These are phyloP conservation scores for Schizaphis graminum DNA, from an alignment of 2,888 invertebrate genomes.

Conservation along the genomic window DNA sequence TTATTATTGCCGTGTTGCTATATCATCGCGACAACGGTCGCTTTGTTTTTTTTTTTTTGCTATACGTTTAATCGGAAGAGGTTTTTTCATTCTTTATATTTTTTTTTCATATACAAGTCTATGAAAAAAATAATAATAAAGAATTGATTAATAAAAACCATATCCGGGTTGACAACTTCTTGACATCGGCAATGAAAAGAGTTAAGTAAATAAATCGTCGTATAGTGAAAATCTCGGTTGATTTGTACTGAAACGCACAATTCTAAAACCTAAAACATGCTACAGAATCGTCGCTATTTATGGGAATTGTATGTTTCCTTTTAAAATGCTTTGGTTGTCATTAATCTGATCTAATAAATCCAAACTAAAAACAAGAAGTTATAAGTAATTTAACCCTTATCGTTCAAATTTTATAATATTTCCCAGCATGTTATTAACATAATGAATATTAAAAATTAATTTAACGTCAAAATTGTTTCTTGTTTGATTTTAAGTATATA, in stretches of 20 bases:
- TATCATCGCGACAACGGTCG: constrained; percentile 62
- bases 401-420: background rate
- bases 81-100: constrained; percentile 36
- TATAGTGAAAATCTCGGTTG: constrained; percentile 39
- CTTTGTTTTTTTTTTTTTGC: constrained; percentile 57
- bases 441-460: background rate
- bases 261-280: background rate
- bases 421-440: background rate
- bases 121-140: constrained; percentile 35
- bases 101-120: constrained; percentile 26
- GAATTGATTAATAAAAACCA: constrained; percentile 63
- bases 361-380: constrained; percentile 10
- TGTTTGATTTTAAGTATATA: background rate
- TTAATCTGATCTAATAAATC: constrained; percentile 4
- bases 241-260: constrained; percentile 46
- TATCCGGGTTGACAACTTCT: constrained; percentile 64
- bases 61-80: constrained; percentile 44
- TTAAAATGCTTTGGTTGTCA: constrained; percentile 15
- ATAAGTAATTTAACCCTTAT: background rate
- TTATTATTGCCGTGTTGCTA: constrained; percentile 65
- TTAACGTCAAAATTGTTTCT: background rate
- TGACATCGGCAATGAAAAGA: constrained; percentile 48
- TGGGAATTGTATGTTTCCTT: constrained; percentile 29
- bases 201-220: constrained; percentile 23
- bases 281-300: constrained; percentile 18